Evolutionary conservation across 2,113 vertebrate genomes (phyloP), one percentile per base, ranked within the genome.

Genomic region (Calyptomena viridis): DNA sequence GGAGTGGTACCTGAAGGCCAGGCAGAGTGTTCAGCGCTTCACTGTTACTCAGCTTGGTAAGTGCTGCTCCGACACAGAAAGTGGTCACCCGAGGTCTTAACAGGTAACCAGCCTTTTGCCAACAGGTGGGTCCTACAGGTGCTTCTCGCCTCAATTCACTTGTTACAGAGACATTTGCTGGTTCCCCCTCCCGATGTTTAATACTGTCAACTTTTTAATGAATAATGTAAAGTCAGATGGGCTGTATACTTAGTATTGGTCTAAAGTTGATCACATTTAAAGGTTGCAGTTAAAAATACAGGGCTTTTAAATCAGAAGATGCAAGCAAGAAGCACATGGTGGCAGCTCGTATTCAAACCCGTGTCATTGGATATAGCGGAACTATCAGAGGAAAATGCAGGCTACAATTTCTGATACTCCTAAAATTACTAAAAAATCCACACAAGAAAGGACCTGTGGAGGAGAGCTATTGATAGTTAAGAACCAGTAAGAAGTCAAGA

Each of bases 21-120:
- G 96, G 11, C 85, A 10, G 72, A 97, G 97, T 1, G 82, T 98
- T 27, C 97, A 97, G 89, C 96, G 67, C 16, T 98, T 98, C 83
- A 93, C 98, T 2, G 46, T 97, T 44, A 81, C 93, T 28, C 98
- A 98, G 94, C 96, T 98, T 4, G 98, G 98, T 98, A 84, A 98
- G 98, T 96, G 50, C 31, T 27, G n/a, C 6, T 67, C 25, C n/a
- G 23, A 31, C 7, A 33, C 0, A 1, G 9, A 55, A n/a, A 50
- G 23, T 1, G 2, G 14, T 5, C n/a, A 73, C 31, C 44, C 0
- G 0, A 9, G 37, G 6, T 40, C 17, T 1, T 21, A 1, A 9
- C n/a, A 23, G 27, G 42, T 62, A 42, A 22, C 33, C 13, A 24
- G 18, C 13, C 9, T 62, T 33, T 13, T 31, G 33, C 37, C 33